Conservation (phyloP, 2,797 vertebrate genomes). For the Lithobates sylvaticus region DNA sequence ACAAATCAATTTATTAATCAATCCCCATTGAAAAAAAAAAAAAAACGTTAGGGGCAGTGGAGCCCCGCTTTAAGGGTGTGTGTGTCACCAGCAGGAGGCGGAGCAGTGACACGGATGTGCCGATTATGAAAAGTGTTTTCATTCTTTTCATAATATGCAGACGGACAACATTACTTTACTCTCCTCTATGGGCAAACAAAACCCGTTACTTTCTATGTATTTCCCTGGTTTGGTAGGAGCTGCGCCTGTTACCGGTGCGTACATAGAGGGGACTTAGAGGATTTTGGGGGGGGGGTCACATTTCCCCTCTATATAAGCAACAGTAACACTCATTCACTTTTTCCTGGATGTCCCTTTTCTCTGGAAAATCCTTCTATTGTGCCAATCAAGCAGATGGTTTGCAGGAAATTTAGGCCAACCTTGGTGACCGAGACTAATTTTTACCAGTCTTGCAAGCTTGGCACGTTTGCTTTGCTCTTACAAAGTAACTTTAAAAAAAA, state of each 20-base stretch:
- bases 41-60: no score
- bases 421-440: conserved; percentile 98
- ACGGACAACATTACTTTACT: background rate
- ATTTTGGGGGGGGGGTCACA: background rate
- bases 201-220: background rate
- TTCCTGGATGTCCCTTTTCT: conserved; percentile 57
- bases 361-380: conserved; percentile 96
- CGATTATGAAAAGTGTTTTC: no score
- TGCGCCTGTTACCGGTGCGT: background rate
- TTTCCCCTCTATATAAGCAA: conserved; percentile 67
- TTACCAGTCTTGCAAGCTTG: conserved; percentile 95
- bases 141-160: no score
- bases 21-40: no score
- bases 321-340: conserved; percentile 82
- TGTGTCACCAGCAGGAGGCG: no score
- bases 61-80: no score
- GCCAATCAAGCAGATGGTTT: conserved; percentile 97
- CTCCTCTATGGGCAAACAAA: background rate
- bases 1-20: no score
- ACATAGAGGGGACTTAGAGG: background rate
- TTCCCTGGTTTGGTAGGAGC: no score
- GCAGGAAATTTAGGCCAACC: conserved; percentile 95
- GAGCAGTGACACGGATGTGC: no score
- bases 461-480: conserved; percentile 92
- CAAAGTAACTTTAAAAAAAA: conserved; percentile 88